These are phyloP conservation scores for Selenia dentaria DNA, from an alignment of 2,888 invertebrate genomes.

Conservation along the genomic window DNA sequence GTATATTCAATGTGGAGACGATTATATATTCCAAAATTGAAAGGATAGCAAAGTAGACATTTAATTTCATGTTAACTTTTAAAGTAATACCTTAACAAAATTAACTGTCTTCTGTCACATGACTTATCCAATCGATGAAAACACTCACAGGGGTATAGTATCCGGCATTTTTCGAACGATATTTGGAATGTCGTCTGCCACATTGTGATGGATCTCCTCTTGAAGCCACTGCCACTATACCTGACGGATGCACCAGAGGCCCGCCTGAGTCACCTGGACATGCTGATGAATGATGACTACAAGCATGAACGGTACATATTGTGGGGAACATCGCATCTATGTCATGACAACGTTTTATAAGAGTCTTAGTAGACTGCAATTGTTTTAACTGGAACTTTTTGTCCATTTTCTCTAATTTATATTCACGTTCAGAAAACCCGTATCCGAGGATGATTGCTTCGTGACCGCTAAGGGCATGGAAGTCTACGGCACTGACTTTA, in stretches of 20 bases:
- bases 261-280: not conserved
- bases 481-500: not conserved
- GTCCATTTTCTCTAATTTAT: not conserved
- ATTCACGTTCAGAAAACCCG: not conserved
- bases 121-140: not conserved
- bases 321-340: not conserved
- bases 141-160: not conserved
- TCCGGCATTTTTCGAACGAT: not conserved
- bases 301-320: not conserved
- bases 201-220: not conserved
- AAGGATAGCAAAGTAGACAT: no score
- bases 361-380: not conserved
- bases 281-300: not conserved
- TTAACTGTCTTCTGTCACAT: not conserved
- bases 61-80: no score
- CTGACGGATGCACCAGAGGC: not conserved
- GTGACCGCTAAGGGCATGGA: not conserved
- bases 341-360: not conserved
- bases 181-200: not conserved
- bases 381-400: not conserved
- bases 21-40: no score
- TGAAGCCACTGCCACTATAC: not conserved
- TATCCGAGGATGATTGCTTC: not conserved
- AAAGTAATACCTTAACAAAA: no score
- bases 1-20: no score